Conservation (phyloP, 2,888 invertebrate species). For the Rutpela maculata region DNA sequence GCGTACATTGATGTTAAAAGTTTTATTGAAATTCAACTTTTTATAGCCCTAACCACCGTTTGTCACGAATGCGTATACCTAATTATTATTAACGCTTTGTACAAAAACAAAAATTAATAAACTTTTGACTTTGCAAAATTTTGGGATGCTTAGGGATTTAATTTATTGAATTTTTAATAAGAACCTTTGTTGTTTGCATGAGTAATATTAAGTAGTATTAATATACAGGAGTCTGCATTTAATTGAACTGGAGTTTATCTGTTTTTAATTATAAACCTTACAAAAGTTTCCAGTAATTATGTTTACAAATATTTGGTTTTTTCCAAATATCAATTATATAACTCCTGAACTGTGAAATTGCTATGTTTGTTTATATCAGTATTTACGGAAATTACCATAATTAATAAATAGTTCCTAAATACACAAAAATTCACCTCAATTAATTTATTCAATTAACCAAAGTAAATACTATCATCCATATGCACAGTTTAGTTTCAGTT, state of each 20-base stretch:
- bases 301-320: slow-evolving; percentile 1
- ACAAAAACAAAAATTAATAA: not conserved
- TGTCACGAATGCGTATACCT: too few relatives aligned
- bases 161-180: not conserved
- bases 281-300: not conserved
- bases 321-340: not conserved
- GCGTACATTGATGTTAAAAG: too few relatives aligned
- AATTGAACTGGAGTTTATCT: slow-evolving; percentile 18
- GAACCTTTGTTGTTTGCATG: not conserved
- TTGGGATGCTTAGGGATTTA: not conserved
- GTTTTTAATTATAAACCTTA: not conserved
- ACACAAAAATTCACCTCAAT: not conserved
- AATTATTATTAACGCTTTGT: not conserved
- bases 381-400: not conserved
- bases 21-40: too few relatives aligned
- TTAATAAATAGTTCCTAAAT: not conserved
- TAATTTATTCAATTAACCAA: too few relatives aligned
- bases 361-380: not conserved
- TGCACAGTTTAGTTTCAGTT: not conserved
- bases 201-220: not conserved
- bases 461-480: not conserved
- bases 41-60: too few relatives aligned
- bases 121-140: not conserved
- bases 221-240: not conserved
- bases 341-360: slow-evolving; percentile 1